Evolutionary conservation across 2,797 vertebrate species (phyloP).

Genomic region (Pelodytes ibericus): DNA sequence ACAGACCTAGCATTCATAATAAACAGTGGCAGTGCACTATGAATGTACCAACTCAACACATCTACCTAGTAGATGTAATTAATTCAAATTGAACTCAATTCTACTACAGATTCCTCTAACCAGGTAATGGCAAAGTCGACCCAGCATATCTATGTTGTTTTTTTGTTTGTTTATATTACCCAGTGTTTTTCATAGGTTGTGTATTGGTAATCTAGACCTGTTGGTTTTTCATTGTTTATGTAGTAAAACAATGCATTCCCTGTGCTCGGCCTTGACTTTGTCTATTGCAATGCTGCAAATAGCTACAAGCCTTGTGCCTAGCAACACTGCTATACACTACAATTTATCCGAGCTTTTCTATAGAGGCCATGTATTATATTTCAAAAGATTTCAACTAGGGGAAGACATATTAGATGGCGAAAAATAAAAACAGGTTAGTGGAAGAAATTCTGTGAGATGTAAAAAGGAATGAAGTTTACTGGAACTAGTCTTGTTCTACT

Average conservation of each 20-base stretch:
- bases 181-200: constrained; percentile 17
- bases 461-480: no score
- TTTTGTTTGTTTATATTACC: constrained; percentile 38
- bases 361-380: background rate
- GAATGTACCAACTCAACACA: no score
- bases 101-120: no score
- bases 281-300: constrained; percentile 14
- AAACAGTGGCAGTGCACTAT: no score
- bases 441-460: no score
- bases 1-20: no score
- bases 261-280: constrained; percentile 42
- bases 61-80: no score
- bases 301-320: constrained; percentile 42
- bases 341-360: background rate
- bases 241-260: constrained; percentile 36
- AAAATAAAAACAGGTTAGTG: background rate
- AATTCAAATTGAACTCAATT: no score
- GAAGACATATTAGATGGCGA: background rate
- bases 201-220: constrained; percentile 6
- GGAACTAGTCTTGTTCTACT: no score
- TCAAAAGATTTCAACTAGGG: background rate
- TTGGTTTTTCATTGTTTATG: constrained; percentile 42
- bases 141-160: constrained; percentile 11
- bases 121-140: no score
- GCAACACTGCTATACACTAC: constrained; percentile 37